Conservation (phyloP, 1,140 invertebrate genomes). For the Stratiolaelaps scimitus region DNA sequence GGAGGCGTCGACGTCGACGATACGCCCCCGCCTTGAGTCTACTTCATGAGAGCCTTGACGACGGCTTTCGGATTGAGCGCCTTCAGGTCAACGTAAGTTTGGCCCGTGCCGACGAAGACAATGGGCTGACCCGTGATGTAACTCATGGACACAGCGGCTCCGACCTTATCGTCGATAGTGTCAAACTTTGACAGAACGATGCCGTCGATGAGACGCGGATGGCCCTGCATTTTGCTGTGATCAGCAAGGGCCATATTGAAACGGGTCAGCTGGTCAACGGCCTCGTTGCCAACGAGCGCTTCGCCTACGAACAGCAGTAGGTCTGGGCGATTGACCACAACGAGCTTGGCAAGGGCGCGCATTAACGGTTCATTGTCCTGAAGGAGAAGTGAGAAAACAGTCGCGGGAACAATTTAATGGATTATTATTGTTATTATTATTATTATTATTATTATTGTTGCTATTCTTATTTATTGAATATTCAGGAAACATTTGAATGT, state of each 20-base stretch:
- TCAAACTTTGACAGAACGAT: conserved; percentile 67
- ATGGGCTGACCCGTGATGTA: conserved; percentile 99
- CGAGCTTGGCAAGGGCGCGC: conserved; percentile 81
- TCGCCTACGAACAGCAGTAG: conserved; percentile 97
- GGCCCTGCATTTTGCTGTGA: conserved; percentile 38
- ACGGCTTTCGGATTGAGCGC: conserved; percentile 93
- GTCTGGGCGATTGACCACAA: conserved; percentile 85
- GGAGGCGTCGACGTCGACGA: no score
- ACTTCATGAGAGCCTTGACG: conserved; percentile 91
- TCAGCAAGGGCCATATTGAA: conserved; percentile 85
- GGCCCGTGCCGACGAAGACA: conserved; percentile 97
- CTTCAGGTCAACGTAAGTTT: conserved; percentile 96
- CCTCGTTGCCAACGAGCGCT: conserved; percentile 98
- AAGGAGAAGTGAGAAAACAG: no score
- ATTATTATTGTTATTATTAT: no score
- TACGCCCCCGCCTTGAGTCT: no score
- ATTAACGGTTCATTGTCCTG: conserved; percentile 93
- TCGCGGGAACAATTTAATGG: no score
- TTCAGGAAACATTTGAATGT: no score
- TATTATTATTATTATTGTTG: no score
- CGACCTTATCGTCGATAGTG: conserved; percentile 98
- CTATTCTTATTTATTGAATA: no score
- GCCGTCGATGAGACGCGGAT: conserved; percentile 45
- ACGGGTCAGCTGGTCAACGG: conserved; percentile 95
- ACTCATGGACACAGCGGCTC: conserved; percentile 98